Base-by-base conservation (phyloP, 2,888 invertebrate genomes). In the Oligia latruncula region DNA sequence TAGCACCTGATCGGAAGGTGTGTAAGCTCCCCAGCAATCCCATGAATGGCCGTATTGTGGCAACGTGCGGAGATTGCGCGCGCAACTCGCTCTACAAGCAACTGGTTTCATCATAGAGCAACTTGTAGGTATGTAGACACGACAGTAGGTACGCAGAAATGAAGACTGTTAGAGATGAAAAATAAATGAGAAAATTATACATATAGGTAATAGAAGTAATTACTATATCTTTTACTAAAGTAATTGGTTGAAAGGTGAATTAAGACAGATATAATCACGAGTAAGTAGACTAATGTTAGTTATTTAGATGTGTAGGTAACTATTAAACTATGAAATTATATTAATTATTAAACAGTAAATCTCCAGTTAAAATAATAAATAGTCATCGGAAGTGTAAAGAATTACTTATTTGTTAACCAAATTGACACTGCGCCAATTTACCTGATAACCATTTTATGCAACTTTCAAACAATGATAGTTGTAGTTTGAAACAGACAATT, bases 31-130 rank as follows among this genome's bases (percentile, higher is more conserved):
- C 6, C 9, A 40, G 76, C 65, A 64, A 74, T 60, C 72, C 85
- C 77, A 89, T 89, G 89, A 89, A 89, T 90, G 90, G 77, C 81
- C 75, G 76, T 81, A 74, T 64, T 78, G 77, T 76, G 68, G 77
- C 72, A 84, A 78, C 83, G 77, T 82, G 81, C 68, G 64, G 74
- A 76, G 87, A 82, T 84, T 90, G 92, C 92, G 92, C 91, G 91
- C 91, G 92, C 92, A 90, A 83, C 84, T 68, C 70, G 72, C 81
- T 81, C 68, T 66, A 77, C 82, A 71, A 88, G 90, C 92, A 91
- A 92, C 92, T 92, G 92, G 92, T 92, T 88, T 85, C 40, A 8
- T n/a, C 88, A 89, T 40, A 91, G 91, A 92, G 3, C 43, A 86
- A 76, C 66, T 74, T 60, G 67, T 64, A 72, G 5, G 0, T 11